These are phyloP conservation scores for Lates japonicus DNA, from an alignment of 2,797 vertebrate genomes.

Conservation along the genomic window DNA sequence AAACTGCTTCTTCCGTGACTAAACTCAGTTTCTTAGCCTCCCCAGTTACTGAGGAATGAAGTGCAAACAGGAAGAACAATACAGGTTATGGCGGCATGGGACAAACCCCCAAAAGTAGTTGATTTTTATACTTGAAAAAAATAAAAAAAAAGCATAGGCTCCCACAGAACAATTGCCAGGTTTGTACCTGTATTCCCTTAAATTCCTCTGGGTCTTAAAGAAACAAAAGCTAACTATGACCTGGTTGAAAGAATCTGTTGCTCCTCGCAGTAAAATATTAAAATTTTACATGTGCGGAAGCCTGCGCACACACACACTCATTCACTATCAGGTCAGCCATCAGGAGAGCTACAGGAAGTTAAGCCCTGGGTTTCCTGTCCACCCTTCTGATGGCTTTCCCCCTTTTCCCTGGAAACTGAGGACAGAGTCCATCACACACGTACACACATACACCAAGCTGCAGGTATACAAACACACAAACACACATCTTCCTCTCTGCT, in stretches of 20 bases:
- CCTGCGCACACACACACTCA: constrained; percentile 43
- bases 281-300: constrained; percentile 23
- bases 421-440: constrained; percentile 67
- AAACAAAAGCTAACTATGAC: constrained; percentile 44
- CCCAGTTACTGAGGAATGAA: constrained; percentile 73
- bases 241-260: constrained; percentile 1
- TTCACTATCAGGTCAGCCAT: constrained; percentile 83
- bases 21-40: constrained; percentile 46
- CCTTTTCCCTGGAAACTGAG: constrained; percentile 85
- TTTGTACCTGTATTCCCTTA: constrained; percentile 1
- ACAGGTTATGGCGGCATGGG: constrained; percentile 79
- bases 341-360: constrained; percentile 87
- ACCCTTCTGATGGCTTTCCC: constrained; percentile 82
- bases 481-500: constrained; percentile 46
- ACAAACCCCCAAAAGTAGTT: constrained; percentile 25
- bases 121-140: constrained; percentile 36
- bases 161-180: neutral
- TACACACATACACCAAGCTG: constrained; percentile 51
- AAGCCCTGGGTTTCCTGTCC: constrained; percentile 87
- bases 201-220: constrained; percentile 37
- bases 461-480: constrained; percentile 45
- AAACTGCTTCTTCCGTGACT: constrained; percentile 45
- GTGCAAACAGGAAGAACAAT: constrained; percentile 72
- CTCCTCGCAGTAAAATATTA: constrained; percentile 41
- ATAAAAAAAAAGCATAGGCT: neutral